Evolutionary conservation across 1,140 invertebrate species (phyloP), one percentile per base, ranked within the genome.

Genomic region (Geopemphigus sp.): DNA sequence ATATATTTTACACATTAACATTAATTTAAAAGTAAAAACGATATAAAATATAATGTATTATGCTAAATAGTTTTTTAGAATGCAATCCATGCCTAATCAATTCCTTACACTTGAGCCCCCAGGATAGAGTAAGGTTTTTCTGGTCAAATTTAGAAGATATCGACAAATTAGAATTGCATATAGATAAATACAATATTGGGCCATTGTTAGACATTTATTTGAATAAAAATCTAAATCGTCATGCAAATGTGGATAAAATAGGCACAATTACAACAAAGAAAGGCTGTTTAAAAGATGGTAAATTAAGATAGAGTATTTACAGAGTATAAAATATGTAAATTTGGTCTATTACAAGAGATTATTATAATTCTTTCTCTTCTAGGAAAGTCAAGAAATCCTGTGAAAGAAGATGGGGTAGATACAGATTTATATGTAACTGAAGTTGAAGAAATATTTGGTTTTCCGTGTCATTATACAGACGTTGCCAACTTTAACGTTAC

Each of bases 61-160:
- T 80, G 12, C 24, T 6, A 26, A 10, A 24, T 11, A 80, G 80
- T 17, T 45, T 59, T 26, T 80, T 80, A 11, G 26, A 57, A 0
- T 22, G 64, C 10, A 29, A 70, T 15, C 81, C 81, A 24, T 3
- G 39, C 24, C 1, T 56, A 0, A 11, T 82, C 1, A 80, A 82
- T 74, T 66, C 81, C 4, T 39, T 63, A 17, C 10, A 74, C 19
- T 59, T 68, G 10, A 53, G 66, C 17, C 54, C 81, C 4, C 53
- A 70, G 22, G 5, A 47, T 11, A 50, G 81, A 2, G 22, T 12
- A 45, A 59, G 81, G 47, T 64, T 57, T 12, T 81, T 82, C 26
- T 82, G 81, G 81, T 24, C 64, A 0, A 82, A 81, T 66, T 14
- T 82, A 17, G 70, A 70, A 5, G 32, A 6, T 0, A 47, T 80